These are phyloP conservation scores for Puffinus mauretanicus DNA, from an alignment of 2,113 vertebrate genomes.

Conservation along the genomic window DNA sequence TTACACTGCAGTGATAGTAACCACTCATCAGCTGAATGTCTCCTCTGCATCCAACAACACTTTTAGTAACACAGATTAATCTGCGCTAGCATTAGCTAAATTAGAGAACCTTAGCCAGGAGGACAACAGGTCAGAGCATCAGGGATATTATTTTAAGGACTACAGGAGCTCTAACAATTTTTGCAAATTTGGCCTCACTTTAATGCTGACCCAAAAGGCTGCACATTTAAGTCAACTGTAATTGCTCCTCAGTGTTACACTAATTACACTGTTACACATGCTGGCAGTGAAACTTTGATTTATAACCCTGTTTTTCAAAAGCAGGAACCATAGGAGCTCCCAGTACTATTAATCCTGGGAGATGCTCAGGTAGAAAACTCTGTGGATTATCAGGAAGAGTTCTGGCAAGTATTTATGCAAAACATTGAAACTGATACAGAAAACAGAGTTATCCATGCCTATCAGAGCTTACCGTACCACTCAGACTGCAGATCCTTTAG, in stretches of 20 bases:
- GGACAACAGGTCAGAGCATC: background rate
- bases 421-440: background rate
- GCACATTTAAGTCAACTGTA: background rate
- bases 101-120: background rate
- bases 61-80: background rate
- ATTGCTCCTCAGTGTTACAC: background rate
- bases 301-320: background rate
- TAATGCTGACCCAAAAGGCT: background rate
- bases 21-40: background rate
- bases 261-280: background rate
- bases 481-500: background rate
- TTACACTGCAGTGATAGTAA: background rate
- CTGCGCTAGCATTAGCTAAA: background rate
- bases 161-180: background rate
- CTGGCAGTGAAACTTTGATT: background rate
- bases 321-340: accelerated
- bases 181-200: background rate
- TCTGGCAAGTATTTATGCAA: background rate
- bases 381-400: background rate
- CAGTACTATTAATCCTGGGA: background rate
- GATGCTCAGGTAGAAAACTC: background rate
- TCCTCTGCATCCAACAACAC: background rate
- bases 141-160: background rate
- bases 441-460: background rate
- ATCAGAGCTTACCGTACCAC: background rate